These are phyloP conservation scores for Marronus borbonicus DNA, from an alignment of 2,888 invertebrate genomes.

Conservation along the genomic window DNA sequence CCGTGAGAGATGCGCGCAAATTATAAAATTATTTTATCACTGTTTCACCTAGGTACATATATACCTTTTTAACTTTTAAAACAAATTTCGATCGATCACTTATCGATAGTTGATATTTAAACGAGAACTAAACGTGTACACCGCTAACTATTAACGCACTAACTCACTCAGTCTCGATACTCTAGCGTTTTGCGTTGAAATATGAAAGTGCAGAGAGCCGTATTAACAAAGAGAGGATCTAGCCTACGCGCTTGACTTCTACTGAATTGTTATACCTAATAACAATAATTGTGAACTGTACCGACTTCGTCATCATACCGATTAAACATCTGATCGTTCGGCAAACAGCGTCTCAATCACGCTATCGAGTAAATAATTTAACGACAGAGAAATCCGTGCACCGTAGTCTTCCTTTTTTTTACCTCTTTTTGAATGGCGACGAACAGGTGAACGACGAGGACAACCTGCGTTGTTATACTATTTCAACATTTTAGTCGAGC, in stretches of 20 bases:
- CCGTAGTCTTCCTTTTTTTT: neutral
- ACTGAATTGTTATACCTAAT: conserved; percentile 35
- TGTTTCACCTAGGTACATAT: no score
- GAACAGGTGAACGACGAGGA: conserved; percentile 32
- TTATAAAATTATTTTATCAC: conserved; percentile 9
- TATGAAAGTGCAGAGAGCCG: conserved; percentile 41
- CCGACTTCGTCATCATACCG: conserved; percentile 24
- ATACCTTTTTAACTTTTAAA: neutral
- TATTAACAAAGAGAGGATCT: neutral
- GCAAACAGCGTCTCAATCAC: conserved; percentile 18
- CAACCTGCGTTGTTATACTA: conserved; percentile 14
- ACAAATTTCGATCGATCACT: conserved; percentile 3
- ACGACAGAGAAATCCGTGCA: neutral
- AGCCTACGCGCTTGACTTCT: conserved; percentile 43
- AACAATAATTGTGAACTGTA: conserved; percentile 34
- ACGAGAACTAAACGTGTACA: neutral
- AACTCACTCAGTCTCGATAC: conserved; percentile 11
- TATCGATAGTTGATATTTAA: no score
- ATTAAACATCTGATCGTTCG: conserved; percentile 34
- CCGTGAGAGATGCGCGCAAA: conserved; percentile 14
- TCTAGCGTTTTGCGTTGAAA: conserved; percentile 31
- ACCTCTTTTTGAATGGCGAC: conserved; percentile 2
- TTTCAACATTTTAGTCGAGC: neutral
- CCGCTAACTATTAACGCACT: neutral
- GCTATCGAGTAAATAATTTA: neutral